Evolutionary conservation across 2,113 vertebrate species (phyloP).

Genomic region (Laterallus jamaicensis): DNA sequence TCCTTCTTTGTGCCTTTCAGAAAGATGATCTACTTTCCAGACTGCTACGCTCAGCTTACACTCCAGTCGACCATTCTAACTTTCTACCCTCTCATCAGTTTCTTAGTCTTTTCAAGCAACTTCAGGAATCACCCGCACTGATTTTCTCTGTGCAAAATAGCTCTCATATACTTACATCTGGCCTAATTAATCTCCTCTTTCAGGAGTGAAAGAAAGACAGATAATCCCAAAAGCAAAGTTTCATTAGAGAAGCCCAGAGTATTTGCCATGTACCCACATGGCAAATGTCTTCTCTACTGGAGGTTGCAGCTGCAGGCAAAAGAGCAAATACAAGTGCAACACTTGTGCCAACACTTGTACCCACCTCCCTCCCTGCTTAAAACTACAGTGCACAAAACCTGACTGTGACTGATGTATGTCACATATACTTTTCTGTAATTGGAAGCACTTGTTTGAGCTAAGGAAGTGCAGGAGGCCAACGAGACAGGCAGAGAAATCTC

Average conservation of each 20-base stretch:
- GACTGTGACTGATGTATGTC: not conserved
- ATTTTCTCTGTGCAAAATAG: not conserved
- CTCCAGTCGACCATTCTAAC: not conserved
- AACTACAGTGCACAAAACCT: not conserved
- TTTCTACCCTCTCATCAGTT: not conserved
- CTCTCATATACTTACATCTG: not conserved
- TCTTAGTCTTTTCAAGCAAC: not conserved
- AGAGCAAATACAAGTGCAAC: not conserved
- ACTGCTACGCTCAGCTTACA: not conserved
- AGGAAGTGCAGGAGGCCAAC: not conserved
- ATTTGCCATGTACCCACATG: not conserved
- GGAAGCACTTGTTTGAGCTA: not conserved
- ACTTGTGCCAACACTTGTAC: not conserved
- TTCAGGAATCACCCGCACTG: not conserved
- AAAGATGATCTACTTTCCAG: constrained; percentile 64
- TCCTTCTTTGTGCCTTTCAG: constrained; percentile 33
- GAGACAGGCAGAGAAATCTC: not conserved
- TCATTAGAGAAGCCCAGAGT: not conserved
- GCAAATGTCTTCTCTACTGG: not conserved
- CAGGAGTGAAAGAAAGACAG: not conserved
- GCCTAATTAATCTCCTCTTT: not conserved
- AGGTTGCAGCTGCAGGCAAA: not conserved
- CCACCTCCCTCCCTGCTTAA: not conserved
- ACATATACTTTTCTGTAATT: not conserved
- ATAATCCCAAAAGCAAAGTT: not conserved